Base-by-base conservation (phyloP, 2,113 vertebrate genomes). In the Verasper variegatus region DNA sequence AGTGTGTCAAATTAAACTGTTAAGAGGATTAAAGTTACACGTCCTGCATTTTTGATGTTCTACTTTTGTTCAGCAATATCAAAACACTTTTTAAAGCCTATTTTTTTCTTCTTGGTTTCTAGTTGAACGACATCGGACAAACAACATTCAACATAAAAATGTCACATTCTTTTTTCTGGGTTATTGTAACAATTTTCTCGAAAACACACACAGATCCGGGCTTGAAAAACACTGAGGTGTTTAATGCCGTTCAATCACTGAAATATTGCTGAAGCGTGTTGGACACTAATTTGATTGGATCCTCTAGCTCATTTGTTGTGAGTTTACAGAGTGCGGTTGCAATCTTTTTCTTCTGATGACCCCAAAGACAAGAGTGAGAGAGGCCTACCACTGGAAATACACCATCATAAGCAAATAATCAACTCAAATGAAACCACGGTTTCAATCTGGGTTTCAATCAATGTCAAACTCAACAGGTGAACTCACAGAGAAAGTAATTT, bases 21-120 rank as follows among this genome's bases (percentile, higher is more conserved):
- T 83, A 52, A 85, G 70, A 91, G 81, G 83, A 88, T 91, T 88
- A 80, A 18, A 61, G 37, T 35, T 69, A 24, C 67, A 83, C 40
- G 73, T 76, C 27, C 42, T 57, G 74, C 70, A 76, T 80, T 80
- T 51, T 51, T 51, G 47, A 51, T 74, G 63, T 68, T 2, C 71
- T 71, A 31, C 31, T 45, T 70, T 76, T 23, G 47, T 68, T 60
- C 18, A 45, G 17, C 37, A 54, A 63, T 45, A 68, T 80, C 73
- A 60, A 65, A 35, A 68, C 56, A 80, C 57, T 59, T 66, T 78
- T 66, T 78, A 7, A 82, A 64, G 79, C 66, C 18, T 71, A 49
- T 10, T 70, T 77, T 76, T 23, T 45, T 13, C 31, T 49, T 35
- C 11, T 23, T 23, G 51, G n/a, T 55, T 45, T 58, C 24, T 72